phyloP scores from a whole-genome alignment of 2,113 vertebrate species.

The Tachysurus vachellii region DNA sequence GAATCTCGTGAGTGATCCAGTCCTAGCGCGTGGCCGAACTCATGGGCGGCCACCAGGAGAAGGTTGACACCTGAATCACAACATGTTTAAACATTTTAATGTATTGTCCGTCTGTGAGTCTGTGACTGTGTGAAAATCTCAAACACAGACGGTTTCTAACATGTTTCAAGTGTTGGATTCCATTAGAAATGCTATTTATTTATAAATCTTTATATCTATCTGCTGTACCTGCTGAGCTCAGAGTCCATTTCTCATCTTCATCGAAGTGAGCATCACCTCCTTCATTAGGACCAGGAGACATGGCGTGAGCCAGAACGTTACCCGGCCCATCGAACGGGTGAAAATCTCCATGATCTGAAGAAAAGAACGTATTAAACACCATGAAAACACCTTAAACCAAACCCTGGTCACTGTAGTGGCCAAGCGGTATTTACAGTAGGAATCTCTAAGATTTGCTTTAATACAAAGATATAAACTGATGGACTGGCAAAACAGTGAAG shows the following conservation, averaged over 20 bases:
- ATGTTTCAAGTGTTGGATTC: neutral
- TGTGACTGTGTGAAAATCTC: neutral
- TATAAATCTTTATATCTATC: neutral
- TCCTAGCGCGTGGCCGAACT: conserved; percentile 84
- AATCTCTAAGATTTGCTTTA: too few species aligned
- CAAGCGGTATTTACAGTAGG: neutral
- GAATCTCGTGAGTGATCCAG: conserved; percentile 72
- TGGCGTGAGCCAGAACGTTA: conserved; percentile 73
- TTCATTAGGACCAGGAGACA: conserved; percentile 61
- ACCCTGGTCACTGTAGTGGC: neutral
- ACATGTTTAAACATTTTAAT: neutral
- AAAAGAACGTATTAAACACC: neutral
- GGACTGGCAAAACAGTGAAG: neutral
- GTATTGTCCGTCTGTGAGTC: neutral
- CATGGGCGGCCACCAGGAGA: conserved; percentile 81
- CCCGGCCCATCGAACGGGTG: conserved; percentile 70
- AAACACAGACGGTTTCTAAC: neutral
- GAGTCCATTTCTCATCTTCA: conserved; percentile 73
- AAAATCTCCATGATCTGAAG: conserved; percentile 72
- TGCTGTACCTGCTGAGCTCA: conserved; percentile 60
- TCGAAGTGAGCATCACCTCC: conserved; percentile 79
- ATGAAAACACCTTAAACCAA: neutral
- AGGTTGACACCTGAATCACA: conserved; percentile 71
- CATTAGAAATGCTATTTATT: neutral
- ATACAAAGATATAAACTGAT: neutral